Evolutionary conservation across 2,113 vertebrate genomes (phyloP), one percentile per base, ranked within the genome.

Genomic region (Aspidoscelis tigris): DNA sequence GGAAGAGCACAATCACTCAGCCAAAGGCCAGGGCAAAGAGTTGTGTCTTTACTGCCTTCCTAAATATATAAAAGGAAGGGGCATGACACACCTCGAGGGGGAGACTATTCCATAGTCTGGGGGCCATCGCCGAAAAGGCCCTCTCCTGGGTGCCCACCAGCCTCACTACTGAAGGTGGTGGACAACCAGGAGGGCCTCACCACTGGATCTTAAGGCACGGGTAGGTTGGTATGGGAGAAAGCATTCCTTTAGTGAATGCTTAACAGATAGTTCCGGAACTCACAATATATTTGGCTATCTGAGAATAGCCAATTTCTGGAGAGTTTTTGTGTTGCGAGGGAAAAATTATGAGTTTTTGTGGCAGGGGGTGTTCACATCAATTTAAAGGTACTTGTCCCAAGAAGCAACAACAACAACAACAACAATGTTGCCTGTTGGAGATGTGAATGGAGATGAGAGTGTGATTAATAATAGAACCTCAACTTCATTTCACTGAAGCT

Each of bases 381-480:
- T 84, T 61, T 81, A 81, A 81, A 86, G 70, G 79, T 44, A 69
- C 44, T 78, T 70, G 72, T 53, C 80, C 68, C 79, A 39, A 73
- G 14, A 61, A 81, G 41, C 72, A 84, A 80, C 50, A 41, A 82
- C 41, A 64, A 44, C 16, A 69, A 39, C 72, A 84, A 80, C 50
- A 41, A 82, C 41, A 64, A 44, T 9, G 65, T 55, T 87, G 87
- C 81, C 53, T 68, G 55, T 47, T 85, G 74, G 22, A 71, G 73
- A 61, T 61, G 64, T 5, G 21, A 92, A 50, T 53, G 74, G 83
- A 89, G 81, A 53, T 0, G 2, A 79, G 33, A 44, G 9, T 7
- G 20, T 86, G 88, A 92, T 87, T 90, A 92, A 89, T 87, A 89
- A 83, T 86, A 86, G 50, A 61, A 33, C 58, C 88, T 72, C 39